Percentiles rank a stretch among this genome's conserved stretches.
Evolutionary conservation across 1,140 invertebrate genomes (phyloP).

Genomic region (Archivesica marissinica): DNA sequence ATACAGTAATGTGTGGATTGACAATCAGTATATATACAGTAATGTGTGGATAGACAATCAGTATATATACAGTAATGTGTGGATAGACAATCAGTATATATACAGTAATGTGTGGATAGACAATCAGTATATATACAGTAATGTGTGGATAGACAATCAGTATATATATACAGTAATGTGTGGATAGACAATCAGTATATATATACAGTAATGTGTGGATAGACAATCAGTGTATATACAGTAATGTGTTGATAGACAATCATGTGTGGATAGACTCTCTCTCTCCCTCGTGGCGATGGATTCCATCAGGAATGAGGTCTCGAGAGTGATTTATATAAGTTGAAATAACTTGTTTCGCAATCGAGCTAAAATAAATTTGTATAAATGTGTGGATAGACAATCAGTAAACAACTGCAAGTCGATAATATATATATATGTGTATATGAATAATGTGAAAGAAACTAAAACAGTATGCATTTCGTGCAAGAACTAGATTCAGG

Average conservation of each 20-base stretch:
- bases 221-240: neutral
- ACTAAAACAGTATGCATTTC: neutral
- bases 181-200: neutral
- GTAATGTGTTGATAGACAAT: neutral
- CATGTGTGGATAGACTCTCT: neutral
- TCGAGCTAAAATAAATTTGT: neutral
- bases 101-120: neutral
- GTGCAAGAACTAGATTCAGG: too few relatives aligned
- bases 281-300: neutral
- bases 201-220: neutral
- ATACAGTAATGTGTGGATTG: neutral
- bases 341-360: neutral
- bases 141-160: neutral
- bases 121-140: neutral
- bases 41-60: neutral
- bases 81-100: slow-evolving; percentile 4
- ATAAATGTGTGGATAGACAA: neutral
- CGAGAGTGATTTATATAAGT: neutral
- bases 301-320: neutral
- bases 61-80: neutral
- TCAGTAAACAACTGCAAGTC: neutral
- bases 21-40: neutral
- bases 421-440: neutral
- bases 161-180: neutral
- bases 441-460: too few relatives aligned